phyloP scores from a whole-genome alignment of 1,140 invertebrate genomes.

The Polypedilum vanderplanki region DNA sequence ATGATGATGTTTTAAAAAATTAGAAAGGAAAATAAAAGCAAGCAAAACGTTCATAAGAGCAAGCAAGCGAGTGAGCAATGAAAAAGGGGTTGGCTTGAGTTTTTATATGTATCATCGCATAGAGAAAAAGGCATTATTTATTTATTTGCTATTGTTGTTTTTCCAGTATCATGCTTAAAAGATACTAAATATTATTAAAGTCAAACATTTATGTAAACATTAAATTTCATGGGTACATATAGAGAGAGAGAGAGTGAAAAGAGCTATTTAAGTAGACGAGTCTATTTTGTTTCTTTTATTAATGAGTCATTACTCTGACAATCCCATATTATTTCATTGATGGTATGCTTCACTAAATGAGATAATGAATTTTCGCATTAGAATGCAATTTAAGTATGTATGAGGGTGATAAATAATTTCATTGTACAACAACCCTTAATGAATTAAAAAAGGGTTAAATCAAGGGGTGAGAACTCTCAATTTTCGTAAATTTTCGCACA shows the following conservation, averaged over 20 bases:
- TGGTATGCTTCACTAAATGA: not conserved
- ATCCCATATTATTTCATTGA: not conserved
- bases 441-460: not conserved
- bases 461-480: too few species aligned
- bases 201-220: constrained; percentile 25
- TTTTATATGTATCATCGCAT: not conserved
- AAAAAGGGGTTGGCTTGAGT: not conserved
- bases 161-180: constrained; percentile 16
- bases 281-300: not conserved
- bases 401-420: too few species aligned
- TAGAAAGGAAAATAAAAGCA: too few species aligned
- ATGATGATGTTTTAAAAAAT: too few species aligned
- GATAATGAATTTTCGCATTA: not conserved
- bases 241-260: too few species aligned
- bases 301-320: constrained; percentile 2
- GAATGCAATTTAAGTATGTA: too few species aligned
- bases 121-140: constrained; percentile 16
- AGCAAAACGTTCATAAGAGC: not conserved
- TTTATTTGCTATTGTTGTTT: constrained; percentile 6
- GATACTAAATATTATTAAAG: constrained; percentile 23
- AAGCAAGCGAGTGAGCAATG: not conserved
- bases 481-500: too few species aligned
- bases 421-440: too few species aligned
- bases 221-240: not conserved
- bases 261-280: not conserved